Conservation (phyloP, 2,113 vertebrate species). For the Chinchilla lanigera region DNA sequence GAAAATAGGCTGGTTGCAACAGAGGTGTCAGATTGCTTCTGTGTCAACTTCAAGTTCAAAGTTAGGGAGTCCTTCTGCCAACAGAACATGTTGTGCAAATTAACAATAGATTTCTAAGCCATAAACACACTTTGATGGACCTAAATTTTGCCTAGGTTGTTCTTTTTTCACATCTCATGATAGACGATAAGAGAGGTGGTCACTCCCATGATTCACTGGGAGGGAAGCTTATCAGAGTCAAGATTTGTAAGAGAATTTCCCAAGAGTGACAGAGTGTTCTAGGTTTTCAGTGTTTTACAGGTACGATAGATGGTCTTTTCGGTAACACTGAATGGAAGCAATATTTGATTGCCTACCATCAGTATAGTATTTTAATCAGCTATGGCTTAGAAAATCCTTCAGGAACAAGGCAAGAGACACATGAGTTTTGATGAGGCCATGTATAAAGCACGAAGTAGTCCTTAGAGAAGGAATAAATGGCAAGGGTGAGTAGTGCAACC, state of each 20-base stretch:
- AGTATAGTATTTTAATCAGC: background rate
- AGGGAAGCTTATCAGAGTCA: constrained; percentile 25
- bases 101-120: constrained; percentile 67
- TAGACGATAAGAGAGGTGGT: background rate
- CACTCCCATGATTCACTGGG: background rate
- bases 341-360: background rate
- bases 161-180: constrained; percentile 3
- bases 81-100: constrained; percentile 74
- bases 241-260: constrained; percentile 34
- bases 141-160: constrained; percentile 58
- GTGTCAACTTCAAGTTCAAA: constrained; percentile 70
- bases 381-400: background rate
- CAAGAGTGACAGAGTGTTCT: background rate
- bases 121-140: constrained; percentile 59
- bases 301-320: background rate
- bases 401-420: background rate
- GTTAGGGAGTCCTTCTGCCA: constrained; percentile 70
- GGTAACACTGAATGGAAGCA: constrained; percentile 10
- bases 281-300: constrained; percentile 37
- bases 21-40: constrained; percentile 70
- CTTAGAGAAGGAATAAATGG: background rate
- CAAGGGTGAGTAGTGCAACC: background rate
- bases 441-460: background rate
- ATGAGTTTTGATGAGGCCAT: background rate
- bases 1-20: constrained; percentile 75